Base-by-base conservation (phyloP, 2,797 vertebrate genomes). In the Poeciliopsis infans region DNA sequence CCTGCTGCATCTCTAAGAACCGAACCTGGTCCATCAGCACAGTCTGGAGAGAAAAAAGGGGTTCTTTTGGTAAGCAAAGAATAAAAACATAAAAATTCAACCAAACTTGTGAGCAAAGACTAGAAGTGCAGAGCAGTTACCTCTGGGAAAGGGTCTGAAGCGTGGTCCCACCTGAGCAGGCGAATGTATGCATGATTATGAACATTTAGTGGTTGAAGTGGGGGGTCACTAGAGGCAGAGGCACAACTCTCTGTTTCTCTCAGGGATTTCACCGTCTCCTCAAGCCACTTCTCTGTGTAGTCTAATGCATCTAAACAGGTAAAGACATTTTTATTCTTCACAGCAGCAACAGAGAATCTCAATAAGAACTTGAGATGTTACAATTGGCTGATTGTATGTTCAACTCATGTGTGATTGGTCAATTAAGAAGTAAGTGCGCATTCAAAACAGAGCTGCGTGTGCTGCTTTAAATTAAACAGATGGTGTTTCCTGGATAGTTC, bases 1-100 rank as follows among this genome's bases (percentile, higher is more conserved):
- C 96, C 81, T 95, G 89, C 91, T 99, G 96, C 84, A 99, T 96
- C 90, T 99, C 97, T 89, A 97, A 96, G 83, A 99, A 98, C 59
- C 98, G 96, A 3, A 89, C 83, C 88, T 98, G 97, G 91, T 99
- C 98, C 98, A 99, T 98, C 77, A 99, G 76, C 84, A 99, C 83
- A 0, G 98, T 99, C 98, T 99, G 85, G 5, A 47, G 3, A 68
- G 18, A 23, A 0, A 33, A 18, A 1, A 33, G 11, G 31, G 31
- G 7, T 69, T 47, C 10, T 36, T 6, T 7, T 31, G 39, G 8
- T 71, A 69, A 61, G 55, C 3, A 16, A n/a, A 5, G 28, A 41
- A 66, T 2, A 41, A 55, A 3, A 16, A 49, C 49, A 66, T 1
- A 36, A 28, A 46, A 2, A 39, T 53, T 53, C 49, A 4, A 11